Conservation (phyloP, 2,113 vertebrate species). For the Atrichornis clamosus region DNA sequence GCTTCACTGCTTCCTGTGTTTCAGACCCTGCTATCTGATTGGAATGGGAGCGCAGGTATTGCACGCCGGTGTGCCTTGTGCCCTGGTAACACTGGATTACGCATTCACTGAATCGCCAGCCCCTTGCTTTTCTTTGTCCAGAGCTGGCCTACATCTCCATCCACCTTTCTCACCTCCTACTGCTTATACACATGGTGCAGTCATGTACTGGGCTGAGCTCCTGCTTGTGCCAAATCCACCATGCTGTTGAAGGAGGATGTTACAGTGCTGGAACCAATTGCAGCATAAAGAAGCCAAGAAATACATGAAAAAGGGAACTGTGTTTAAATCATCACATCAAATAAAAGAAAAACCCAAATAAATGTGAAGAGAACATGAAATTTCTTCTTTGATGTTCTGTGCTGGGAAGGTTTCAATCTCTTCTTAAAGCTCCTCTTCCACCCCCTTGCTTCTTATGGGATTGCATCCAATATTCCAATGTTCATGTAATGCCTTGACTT, state of each 20-base stretch:
- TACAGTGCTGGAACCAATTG: constrained; percentile 6
- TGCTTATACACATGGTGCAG: neutral
- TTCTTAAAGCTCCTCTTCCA: constrained; percentile 51
- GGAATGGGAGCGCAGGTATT: constrained; percentile 1
- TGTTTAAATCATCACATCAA: constrained; percentile 51
- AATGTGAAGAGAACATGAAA: constrained; percentile 29
- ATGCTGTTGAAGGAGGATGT: neutral
- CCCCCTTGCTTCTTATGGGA: constrained; percentile 59
- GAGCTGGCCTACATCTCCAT: neutral
- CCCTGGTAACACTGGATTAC: neutral
- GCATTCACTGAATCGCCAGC: neutral
- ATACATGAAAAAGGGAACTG: constrained; percentile 38
- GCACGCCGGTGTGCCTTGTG: neutral
- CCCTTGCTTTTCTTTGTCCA: neutral
- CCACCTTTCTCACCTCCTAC: neutral
- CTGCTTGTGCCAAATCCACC: neutral
- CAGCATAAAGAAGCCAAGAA: constrained; percentile 30
- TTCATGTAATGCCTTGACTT: constrained; percentile 71
- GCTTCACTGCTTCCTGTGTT: constrained; percentile 24
- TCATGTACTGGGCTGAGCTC: neutral
- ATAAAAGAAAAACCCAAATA: constrained; percentile 7
- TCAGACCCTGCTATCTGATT: constrained; percentile 31
- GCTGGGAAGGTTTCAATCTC: constrained; percentile 54
- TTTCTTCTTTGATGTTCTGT: constrained; percentile 48
- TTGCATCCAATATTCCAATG: constrained; percentile 65